Evolutionary conservation across 2,797 vertebrate genomes (phyloP).

Genomic region (Mormyrus proboscirostris): DNA sequence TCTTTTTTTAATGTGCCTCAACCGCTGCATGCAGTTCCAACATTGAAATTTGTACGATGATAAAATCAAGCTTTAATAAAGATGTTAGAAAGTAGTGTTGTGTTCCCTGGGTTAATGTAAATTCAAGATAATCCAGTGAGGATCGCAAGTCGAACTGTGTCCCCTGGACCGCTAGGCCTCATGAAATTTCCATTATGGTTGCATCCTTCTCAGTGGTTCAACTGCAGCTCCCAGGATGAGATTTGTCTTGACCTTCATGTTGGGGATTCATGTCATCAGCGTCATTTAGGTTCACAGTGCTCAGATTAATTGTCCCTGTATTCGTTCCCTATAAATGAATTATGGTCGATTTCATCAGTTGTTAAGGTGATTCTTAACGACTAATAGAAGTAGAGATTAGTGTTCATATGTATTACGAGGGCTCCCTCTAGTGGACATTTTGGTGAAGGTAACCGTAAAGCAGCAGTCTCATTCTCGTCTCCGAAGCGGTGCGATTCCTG

Average conservation of each 20-base stretch:
- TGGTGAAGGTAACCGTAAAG: not conserved
- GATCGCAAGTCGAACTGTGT: not conserved
- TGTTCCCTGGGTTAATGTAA: not conserved
- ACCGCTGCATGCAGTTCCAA: slow-evolving; percentile 74
- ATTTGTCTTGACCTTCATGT: not conserved
- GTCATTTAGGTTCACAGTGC: not conserved
- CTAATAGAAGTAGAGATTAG: not conserved
- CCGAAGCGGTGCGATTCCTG: not conserved
- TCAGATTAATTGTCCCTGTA: not conserved
- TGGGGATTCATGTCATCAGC: not conserved
- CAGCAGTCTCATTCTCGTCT: not conserved
- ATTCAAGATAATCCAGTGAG: not conserved
- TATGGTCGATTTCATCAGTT: not conserved
- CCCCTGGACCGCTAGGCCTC: not conserved
- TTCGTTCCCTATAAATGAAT: not conserved
- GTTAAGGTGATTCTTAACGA: not conserved
- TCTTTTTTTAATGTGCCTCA: slow-evolving; percentile 69
- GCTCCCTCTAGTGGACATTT: not conserved
- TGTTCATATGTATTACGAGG: not conserved
- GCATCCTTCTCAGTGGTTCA: not conserved
- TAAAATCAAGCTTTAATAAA: slow-evolving; percentile 75
- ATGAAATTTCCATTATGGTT: not conserved
- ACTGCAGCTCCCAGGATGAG: not conserved
- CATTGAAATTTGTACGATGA: slow-evolving; percentile 71
- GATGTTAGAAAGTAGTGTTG: slow-evolving; percentile 53